A percentile compares a stretch with the other conserved stretches of the same genome.
These are phyloP conservation scores for Gambelia wislizenii DNA, from an alignment of 2,797 vertebrate genomes.

Conservation along the genomic window DNA sequence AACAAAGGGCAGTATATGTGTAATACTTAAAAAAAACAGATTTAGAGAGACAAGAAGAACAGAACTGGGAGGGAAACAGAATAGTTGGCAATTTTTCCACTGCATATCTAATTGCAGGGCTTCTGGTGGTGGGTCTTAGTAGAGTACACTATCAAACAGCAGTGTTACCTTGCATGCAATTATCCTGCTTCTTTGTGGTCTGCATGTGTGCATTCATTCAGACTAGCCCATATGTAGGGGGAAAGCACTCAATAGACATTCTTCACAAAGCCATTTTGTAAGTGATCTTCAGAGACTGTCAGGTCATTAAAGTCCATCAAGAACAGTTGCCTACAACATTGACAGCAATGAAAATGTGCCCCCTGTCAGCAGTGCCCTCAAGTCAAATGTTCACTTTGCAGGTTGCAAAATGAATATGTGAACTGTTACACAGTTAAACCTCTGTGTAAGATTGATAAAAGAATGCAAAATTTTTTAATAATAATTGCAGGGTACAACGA, in stretches of 20 bases:
- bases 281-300: neutral
- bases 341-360: neutral
- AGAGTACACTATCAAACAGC: constrained; percentile 19
- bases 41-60: neutral
- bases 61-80: neutral
- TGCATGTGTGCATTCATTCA: neutral
- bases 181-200: constrained; percentile 23
- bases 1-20: neutral
- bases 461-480: too few species aligned
- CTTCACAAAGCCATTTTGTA: constrained; percentile 5
- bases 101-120: neutral
- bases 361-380: constrained; percentile 6
- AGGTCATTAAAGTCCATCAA: constrained; percentile 30
- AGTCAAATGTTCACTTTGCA: constrained; percentile 23
- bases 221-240: neutral
- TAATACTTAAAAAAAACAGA: constrained; percentile 42
- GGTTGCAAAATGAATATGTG: constrained; percentile 44
- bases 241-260: constrained; percentile 29
- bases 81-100: neutral
- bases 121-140: neutral
- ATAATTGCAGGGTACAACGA: neutral
- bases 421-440: constrained; percentile 41
- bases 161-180: neutral
- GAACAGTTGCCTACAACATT: constrained; percentile 16
- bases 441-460: constrained; percentile 18